Conservation (phyloP, 2,888 invertebrate genomes). For the Rhagium mordax region DNA sequence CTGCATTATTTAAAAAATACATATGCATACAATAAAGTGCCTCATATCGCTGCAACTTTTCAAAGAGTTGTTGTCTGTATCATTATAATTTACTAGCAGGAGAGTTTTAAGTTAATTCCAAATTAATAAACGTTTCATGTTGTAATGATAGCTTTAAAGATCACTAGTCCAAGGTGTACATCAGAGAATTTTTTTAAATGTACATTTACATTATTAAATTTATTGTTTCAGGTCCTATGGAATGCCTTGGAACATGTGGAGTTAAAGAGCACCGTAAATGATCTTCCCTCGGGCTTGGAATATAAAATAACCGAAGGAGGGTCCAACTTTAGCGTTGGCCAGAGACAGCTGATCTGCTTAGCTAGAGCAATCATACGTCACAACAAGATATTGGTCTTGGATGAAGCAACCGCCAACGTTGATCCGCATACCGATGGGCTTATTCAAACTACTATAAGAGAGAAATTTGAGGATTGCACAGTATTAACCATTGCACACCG, state of each 20-base stretch:
- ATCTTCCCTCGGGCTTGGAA: neutral
- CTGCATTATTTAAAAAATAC: no score
- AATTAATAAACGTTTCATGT: neutral
- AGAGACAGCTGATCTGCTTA: neutral
- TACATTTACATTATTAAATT: neutral
- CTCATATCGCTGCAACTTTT: no score
- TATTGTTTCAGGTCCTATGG: neutral
- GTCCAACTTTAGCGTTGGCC: neutral
- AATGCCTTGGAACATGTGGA: neutral
- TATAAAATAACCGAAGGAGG: neutral
- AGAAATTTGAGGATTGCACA: neutral
- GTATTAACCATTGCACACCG: neutral
- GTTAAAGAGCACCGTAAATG: neutral
- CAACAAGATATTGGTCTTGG: neutral
- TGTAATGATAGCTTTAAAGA: no score
- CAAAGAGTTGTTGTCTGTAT: no score
- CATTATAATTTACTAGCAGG: no score
- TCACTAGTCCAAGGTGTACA: no score
- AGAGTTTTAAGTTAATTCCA: neutral
- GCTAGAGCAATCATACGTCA: slow-evolving; percentile 6
- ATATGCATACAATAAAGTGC: no score
- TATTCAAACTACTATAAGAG: neutral
- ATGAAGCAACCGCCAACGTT: neutral
- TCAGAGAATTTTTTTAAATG: neutral
- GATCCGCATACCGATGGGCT: neutral